phyloP scores from a whole-genome alignment of 2,797 vertebrate genomes.

The Siniperca scherzeri region DNA sequence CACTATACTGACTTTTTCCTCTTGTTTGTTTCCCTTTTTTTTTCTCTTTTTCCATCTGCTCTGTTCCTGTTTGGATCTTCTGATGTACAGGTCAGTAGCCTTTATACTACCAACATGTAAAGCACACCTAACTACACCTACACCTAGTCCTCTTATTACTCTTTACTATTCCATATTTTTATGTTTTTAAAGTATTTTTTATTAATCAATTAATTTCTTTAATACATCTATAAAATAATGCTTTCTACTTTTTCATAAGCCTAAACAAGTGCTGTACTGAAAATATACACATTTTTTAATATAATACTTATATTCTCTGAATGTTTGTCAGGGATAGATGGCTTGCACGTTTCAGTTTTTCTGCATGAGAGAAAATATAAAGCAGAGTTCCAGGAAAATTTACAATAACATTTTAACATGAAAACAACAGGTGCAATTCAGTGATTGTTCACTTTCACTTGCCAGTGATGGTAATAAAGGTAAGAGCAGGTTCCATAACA shows the following conservation, averaged over 20 bases:
- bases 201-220: background rate
- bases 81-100: conserved; percentile 78
- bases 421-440: conserved; percentile 69
- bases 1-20: conserved; percentile 50
- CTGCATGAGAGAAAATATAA: conserved; percentile 26
- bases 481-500: conserved; percentile 83
- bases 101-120: conserved; percentile 23
- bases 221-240: no score
- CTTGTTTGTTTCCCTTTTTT: conserved; percentile 41
- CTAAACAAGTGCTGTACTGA: background rate
- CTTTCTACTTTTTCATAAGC: background rate
- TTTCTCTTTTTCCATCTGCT: conserved; percentile 62
- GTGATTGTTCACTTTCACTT: conserved; percentile 51
- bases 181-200: background rate
- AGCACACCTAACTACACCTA: background rate
- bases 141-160: background rate
- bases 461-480: conserved; percentile 72
- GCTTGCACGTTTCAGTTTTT: conserved; percentile 14
- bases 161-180: background rate
- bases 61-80: conserved; percentile 51
- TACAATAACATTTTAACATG: conserved; percentile 30
- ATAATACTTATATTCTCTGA: conserved; percentile 5
- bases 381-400: conserved; percentile 34
- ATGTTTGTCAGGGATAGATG: conserved; percentile 28
- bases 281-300: background rate